Percentiles rank a stretch among this genome's conserved stretches.
phyloP scores from a whole-genome alignment of 2,113 vertebrate genomes.

The Pedionomus torquatus region DNA sequence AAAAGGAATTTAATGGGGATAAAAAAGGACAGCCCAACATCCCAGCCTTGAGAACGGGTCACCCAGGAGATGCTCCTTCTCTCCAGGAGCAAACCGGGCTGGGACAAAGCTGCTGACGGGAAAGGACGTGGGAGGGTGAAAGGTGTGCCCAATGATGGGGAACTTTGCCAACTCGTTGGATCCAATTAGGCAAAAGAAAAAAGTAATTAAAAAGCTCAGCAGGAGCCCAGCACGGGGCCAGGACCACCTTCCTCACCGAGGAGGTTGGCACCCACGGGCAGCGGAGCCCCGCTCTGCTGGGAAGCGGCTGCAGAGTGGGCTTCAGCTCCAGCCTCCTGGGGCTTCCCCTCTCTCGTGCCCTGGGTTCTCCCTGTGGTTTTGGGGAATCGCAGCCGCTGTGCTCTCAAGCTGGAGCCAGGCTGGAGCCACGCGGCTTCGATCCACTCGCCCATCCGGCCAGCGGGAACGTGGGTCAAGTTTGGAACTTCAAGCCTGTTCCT shows the following conservation, averaged over 20 bases:
- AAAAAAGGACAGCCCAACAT: neutral
- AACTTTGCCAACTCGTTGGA: neutral
- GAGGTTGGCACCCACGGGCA: neutral
- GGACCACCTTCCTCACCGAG: neutral
- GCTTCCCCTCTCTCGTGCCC: neutral
- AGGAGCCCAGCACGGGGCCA: neutral
- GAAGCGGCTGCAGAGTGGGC: neutral
- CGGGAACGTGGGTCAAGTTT: neutral
- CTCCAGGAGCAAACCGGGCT: neutral
- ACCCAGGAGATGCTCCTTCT: neutral
- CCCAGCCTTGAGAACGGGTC: neutral
- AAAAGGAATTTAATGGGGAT: neutral
- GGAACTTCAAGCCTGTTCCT: neutral
- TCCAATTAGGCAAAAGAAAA: neutral
- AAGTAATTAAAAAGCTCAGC: neutral
- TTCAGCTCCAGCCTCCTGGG: neutral
- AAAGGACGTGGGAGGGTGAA: neutral
- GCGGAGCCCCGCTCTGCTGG: neutral
- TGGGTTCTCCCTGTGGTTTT: neutral
- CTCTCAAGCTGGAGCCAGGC: neutral
- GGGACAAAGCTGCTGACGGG: neutral
- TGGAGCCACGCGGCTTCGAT: neutral
- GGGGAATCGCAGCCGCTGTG: rapidly evolving
- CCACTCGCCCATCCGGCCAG: neutral
- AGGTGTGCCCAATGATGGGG: neutral